Percentiles rank a stretch among this genome's conserved stretches.
These are phyloP conservation scores for Isurus oxyrinchus DNA, from an alignment of 2,113 vertebrate genomes.

Conservation along the genomic window DNA sequence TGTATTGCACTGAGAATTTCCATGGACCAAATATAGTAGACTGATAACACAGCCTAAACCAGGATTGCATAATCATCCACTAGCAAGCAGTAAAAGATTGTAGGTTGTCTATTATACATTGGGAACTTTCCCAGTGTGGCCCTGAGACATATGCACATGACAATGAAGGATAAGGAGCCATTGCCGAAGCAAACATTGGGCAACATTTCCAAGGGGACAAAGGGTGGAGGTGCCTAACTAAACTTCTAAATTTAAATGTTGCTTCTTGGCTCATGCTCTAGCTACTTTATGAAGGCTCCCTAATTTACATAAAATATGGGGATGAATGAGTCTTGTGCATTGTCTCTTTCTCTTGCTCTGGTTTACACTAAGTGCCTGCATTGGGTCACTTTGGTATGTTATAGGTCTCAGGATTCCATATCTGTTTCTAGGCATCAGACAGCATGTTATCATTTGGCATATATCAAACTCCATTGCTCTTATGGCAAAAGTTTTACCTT, in stretches of 20 bases:
- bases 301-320: neutral
- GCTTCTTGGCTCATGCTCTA: too few species aligned
- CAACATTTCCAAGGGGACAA: neutral
- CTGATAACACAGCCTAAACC: neutral
- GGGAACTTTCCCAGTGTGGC: neutral
- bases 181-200: neutral
- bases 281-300: neutral
- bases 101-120: neutral
- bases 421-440: too few species aligned
- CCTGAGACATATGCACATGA: neutral
- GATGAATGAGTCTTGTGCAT: neutral
- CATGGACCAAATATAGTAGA: neutral
- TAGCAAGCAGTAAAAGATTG: neutral
- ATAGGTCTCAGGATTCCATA: too few species aligned
- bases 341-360: neutral
- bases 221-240: neutral
- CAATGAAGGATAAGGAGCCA: neutral
- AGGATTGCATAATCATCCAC: neutral
- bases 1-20: neutral
- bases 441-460: too few species aligned
- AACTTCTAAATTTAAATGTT: neutral
- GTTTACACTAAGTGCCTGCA: neutral
- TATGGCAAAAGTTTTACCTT: too few species aligned
- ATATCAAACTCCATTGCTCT: too few species aligned
- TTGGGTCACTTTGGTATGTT: neutral